Conservation (phyloP, 2,888 invertebrate genomes). For the Erebia ligea region DNA sequence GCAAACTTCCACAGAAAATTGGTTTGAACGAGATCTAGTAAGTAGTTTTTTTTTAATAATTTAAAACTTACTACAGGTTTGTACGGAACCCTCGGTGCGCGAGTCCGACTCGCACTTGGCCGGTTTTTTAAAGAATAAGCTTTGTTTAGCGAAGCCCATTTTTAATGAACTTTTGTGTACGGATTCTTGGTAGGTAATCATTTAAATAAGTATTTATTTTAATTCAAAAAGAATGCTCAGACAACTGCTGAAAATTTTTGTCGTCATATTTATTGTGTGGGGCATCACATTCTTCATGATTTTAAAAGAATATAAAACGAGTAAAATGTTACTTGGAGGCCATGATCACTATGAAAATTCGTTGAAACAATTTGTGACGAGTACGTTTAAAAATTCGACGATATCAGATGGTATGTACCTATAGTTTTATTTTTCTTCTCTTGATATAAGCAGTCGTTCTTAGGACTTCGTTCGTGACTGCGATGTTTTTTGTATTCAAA, state of each 20-base stretch:
- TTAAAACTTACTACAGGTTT: too few relatives aligned
- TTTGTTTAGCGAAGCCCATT: neutral
- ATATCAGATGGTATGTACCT: conserved; percentile 31
- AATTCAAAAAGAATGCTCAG: conserved; percentile 36
- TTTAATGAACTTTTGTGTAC: neutral
- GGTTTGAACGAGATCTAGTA: too few relatives aligned
- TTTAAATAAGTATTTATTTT: neutral
- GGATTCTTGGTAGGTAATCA: neutral
- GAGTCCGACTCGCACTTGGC: too few relatives aligned
- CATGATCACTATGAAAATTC: conserved; percentile 45
- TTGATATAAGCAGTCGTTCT: neutral
- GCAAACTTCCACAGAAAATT: too few relatives aligned
- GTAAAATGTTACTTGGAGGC: conserved; percentile 36
- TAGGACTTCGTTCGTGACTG: too few relatives aligned
- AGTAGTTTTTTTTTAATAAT: too few relatives aligned
- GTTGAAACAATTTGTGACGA: conserved; percentile 45
- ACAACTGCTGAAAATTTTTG: conserved; percentile 46
- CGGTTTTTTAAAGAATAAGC: too few relatives aligned
- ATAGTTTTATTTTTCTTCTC: neutral
- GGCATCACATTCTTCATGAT: conserved; percentile 52
- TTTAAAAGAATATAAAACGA: conserved; percentile 46
- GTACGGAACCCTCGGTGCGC: too few relatives aligned
- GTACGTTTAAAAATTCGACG: conserved; percentile 17
- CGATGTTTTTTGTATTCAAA: too few relatives aligned
- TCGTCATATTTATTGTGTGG: conserved; percentile 53